Percentiles rank a stretch among this genome's conserved stretches.
Evolutionary conservation across 2,797 vertebrate species (phyloP).

Genomic region (Xerus rutilus): DNA sequence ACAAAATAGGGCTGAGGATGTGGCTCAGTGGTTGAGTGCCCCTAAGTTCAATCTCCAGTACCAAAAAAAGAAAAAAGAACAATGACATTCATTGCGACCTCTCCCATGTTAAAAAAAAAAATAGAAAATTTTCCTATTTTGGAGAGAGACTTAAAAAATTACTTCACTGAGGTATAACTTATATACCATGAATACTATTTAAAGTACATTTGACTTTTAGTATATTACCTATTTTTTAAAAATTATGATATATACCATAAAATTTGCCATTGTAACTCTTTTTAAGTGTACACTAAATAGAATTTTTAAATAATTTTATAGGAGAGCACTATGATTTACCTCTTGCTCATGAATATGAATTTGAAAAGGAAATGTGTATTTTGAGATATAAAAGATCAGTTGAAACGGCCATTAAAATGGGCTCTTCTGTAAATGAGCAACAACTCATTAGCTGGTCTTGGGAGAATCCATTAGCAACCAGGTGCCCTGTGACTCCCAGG

Average conservation of each 20-base stretch:
- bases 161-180: neutral
- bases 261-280: neutral
- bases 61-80: neutral
- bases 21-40: too few species aligned
- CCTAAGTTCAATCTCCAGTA: too few species aligned
- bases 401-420: neutral
- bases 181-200: neutral
- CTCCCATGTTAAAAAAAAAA: neutral
- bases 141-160: neutral
- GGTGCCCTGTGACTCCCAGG: neutral
- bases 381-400: neutral
- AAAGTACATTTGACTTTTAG: constrained; percentile 13
- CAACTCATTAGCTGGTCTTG: constrained; percentile 10
- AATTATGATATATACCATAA: neutral
- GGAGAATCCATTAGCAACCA: neutral
- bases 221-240: constrained; percentile 29
- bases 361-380: constrained; percentile 17
- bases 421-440: constrained; percentile 34
- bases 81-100: neutral
- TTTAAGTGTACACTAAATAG: neutral
- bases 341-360: neutral
- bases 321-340: neutral
- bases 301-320: neutral
- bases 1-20: too few species aligned
- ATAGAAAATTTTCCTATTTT: neutral